Conservation (phyloP, 2,888 invertebrate genomes). For the Tiliacea aurago region DNA sequence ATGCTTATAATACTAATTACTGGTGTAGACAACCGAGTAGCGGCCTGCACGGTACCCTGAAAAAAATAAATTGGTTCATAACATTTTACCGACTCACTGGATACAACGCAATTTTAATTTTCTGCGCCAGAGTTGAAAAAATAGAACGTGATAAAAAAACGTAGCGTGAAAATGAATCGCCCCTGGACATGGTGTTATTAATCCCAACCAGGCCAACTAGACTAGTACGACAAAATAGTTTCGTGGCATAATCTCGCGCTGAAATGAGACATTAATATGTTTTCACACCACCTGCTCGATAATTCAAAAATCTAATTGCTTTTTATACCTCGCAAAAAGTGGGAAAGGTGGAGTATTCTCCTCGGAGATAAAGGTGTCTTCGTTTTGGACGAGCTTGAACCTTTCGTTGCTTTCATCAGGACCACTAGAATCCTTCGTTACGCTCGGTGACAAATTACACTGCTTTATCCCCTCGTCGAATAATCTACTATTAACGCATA, state of each 20-base stretch:
- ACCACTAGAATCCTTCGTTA: neutral
- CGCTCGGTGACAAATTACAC: neutral
- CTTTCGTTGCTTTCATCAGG: neutral
- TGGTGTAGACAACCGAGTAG: neutral
- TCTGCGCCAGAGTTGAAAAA: too few species aligned
- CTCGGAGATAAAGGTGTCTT: neutral
- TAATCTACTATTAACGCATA: neutral
- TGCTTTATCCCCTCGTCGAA: neutral
- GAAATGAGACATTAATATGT: neutral
- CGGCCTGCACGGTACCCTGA: neutral
- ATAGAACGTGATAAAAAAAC: too few species aligned
- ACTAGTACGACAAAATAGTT: neutral
- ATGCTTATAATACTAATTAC: neutral
- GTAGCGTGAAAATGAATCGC: too few species aligned
- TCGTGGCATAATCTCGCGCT: neutral
- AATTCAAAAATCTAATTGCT: neutral
- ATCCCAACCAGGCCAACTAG: neutral
- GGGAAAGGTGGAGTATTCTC: neutral
- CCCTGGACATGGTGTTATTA: neutral
- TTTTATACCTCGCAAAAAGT: neutral
- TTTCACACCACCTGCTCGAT: neutral
- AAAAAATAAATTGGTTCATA: constrained; percentile 12
- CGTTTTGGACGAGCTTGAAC: neutral
- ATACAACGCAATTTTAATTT: too few species aligned
- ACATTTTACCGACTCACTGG: neutral